A percentile compares a stretch with the other conserved stretches of the same genome.
Evolutionary conservation across 1,140 invertebrate genomes (phyloP).

Genomic region (Macrobrachium rosenbergii): DNA sequence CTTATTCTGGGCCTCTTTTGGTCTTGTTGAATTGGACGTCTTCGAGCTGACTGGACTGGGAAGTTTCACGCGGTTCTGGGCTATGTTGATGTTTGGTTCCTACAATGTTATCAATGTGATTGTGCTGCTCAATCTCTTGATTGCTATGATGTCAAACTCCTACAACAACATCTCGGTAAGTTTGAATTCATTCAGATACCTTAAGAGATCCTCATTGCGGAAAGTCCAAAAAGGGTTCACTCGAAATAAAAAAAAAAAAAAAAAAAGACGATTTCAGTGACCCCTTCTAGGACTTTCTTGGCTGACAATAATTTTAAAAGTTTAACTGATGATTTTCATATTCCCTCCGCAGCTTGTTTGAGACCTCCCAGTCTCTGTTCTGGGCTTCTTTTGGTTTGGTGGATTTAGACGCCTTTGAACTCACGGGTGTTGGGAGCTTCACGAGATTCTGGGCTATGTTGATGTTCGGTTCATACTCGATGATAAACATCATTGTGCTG

Average conservation of each 20-base stretch:
- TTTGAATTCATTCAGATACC: conserved; percentile 35
- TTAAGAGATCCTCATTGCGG: background rate
- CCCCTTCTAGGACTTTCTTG: background rate
- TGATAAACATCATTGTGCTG: conserved; percentile 92
- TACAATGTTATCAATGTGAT: conserved; percentile 93
- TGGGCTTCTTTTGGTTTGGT: conserved; percentile 95
- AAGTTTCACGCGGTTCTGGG: conserved; percentile 89
- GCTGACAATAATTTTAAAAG: background rate
- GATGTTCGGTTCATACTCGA: conserved; percentile 90
- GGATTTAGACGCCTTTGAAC: conserved; percentile 87
- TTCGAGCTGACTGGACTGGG: conserved; percentile 88
- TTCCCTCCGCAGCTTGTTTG: conserved; percentile 81
- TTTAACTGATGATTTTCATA: background rate
- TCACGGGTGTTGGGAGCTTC: conserved; percentile 88
- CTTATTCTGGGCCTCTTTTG: conserved; percentile 94
- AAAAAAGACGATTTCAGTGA: no score
- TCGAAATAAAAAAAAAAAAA: background rate
- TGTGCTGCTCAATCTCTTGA: conserved; percentile 92
- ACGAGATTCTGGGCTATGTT: conserved; percentile 90
- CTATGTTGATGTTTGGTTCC: conserved; percentile 86
- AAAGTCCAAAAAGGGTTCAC: background rate
- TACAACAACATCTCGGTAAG: conserved; percentile 91
- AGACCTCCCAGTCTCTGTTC: conserved; percentile 93
- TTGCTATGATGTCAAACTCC: conserved; percentile 96
- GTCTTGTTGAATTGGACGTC: conserved; percentile 87